Conservation (phyloP, 2,113 vertebrate species). For the Todiramphus saurophagus region DNA sequence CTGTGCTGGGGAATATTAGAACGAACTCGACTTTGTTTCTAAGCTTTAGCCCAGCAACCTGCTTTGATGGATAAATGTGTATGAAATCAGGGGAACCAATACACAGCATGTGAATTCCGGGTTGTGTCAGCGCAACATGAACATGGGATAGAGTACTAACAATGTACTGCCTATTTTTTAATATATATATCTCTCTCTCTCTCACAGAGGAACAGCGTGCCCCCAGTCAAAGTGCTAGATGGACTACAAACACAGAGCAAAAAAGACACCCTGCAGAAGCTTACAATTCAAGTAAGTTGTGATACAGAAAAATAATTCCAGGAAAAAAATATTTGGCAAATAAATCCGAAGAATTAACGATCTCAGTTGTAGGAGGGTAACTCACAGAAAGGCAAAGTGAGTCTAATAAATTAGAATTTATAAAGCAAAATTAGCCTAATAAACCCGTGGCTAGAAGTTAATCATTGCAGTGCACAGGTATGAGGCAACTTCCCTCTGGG, state of each 20-base stretch:
- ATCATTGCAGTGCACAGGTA: not conserved
- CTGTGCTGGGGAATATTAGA: not conserved
- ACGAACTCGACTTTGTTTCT: slow-evolving; percentile 21
- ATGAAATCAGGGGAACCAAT: slow-evolving; percentile 6
- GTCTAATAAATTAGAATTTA: not conserved
- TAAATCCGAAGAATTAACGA: not conserved
- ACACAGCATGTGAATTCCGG: not conserved
- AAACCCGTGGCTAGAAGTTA: not conserved
- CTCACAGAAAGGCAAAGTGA: not conserved
- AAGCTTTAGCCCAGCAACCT: not conserved
- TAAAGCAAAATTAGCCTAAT: not conserved
- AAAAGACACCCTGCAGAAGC: not conserved
- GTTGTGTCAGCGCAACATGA: slow-evolving; percentile 9
- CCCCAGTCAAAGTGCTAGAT: not conserved
- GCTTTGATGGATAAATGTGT: slow-evolving; percentile 36
- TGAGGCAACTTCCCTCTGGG: not conserved
- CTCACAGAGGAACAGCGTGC: not conserved
- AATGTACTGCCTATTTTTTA: not conserved
- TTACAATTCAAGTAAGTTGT: not conserved
- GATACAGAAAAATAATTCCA: not conserved
- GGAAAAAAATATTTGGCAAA: not conserved
- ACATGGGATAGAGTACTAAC: not conserved
- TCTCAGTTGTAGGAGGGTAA: not conserved
- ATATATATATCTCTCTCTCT: too few relatives aligned
- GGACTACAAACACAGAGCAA: slow-evolving; percentile 27